These are phyloP conservation scores for Prionace glauca DNA, from an alignment of 2,797 vertebrate genomes.

Conservation along the genomic window DNA sequence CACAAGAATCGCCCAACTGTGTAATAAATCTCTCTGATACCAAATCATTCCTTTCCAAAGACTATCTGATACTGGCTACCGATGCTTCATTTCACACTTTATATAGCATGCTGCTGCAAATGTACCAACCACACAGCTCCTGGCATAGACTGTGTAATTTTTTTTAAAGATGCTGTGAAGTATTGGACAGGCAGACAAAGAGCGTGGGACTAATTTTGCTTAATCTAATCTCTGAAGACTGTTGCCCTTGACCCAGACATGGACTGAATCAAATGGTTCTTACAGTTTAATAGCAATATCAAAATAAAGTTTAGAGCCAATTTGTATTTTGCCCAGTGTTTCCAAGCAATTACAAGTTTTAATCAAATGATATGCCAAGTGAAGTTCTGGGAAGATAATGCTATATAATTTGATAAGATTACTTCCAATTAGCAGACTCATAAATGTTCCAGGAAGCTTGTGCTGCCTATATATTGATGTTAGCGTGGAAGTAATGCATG, in stretches of 20 bases:
- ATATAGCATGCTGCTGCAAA: neutral
- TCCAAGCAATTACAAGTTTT: neutral
- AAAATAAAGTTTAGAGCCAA: conserved; percentile 13
- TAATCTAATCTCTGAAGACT: neutral
- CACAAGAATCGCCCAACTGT: neutral
- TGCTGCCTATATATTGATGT: neutral
- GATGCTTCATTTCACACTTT: neutral
- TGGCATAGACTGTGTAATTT: neutral
- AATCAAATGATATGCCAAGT: neutral
- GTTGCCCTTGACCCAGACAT: neutral
- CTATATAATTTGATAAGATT: neutral
- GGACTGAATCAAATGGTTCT: neutral
- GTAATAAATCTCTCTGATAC: neutral
- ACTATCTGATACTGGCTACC: neutral
- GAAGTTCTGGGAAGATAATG: neutral
- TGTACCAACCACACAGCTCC: neutral
- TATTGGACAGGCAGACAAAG: neutral
- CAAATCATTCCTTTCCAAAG: neutral
- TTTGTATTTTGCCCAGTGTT: neutral
- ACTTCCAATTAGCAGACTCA: neutral
- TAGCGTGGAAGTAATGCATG: neutral
- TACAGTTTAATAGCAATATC: neutral
- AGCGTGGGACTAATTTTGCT: neutral
- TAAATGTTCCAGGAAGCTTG: neutral
- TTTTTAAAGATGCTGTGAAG: neutral